These are phyloP conservation scores for Chaetops frenatus DNA, from an alignment of 2,113 vertebrate genomes.

Conservation along the genomic window DNA sequence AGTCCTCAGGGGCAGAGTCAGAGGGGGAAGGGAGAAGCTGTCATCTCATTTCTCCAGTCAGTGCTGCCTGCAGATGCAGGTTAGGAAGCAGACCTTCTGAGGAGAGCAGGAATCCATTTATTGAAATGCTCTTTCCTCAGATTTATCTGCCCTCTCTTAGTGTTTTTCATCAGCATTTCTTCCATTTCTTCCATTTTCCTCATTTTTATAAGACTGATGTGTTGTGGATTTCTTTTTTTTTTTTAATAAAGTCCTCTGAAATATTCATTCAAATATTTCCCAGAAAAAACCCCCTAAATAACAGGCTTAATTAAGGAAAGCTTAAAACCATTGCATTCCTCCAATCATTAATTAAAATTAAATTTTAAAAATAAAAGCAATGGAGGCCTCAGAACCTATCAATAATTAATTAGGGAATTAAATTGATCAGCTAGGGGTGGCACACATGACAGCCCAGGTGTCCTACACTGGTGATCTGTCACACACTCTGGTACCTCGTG, in stretches of 20 bases:
- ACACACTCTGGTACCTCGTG: not conserved
- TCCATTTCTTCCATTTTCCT: not conserved
- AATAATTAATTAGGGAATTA: not conserved
- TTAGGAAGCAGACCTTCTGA: not conserved
- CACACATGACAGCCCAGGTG: not conserved
- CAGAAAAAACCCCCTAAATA: not conserved
- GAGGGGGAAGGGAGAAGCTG: not conserved
- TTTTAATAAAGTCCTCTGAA: not conserved
- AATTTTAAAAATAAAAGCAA: not conserved
- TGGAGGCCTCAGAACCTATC: not conserved
- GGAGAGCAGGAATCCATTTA: not conserved
- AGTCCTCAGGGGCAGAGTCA: slow-evolving; percentile 3
- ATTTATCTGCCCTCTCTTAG: not conserved
- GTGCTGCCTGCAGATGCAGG: not conserved
- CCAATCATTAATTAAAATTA: not conserved
- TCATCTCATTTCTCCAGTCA: slow-evolving; percentile 22
- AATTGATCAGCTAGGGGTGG: not conserved
- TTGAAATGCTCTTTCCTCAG: not conserved
- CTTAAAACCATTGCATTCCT: not conserved
- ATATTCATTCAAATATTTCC: not conserved
- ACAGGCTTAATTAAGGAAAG: not conserved
- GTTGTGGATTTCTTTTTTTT: not conserved
- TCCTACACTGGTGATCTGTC: not conserved
- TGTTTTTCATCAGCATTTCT: not conserved
- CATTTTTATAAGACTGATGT: not conserved